phyloP scores from a whole-genome alignment of 2,888 invertebrate species.

The Tanypteryx hageni region DNA sequence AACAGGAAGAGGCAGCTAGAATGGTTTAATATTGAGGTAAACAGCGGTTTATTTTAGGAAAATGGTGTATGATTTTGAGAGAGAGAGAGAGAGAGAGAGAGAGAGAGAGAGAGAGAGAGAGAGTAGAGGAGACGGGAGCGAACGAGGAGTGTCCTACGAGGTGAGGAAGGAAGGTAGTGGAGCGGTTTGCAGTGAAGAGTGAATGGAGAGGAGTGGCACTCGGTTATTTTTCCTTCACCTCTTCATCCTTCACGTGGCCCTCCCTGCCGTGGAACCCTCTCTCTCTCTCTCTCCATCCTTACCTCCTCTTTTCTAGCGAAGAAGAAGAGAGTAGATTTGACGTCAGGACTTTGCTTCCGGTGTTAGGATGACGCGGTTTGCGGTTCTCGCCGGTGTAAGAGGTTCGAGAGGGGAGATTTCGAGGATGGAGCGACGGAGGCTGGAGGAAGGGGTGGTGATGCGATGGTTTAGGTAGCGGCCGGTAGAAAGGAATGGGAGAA shows the following conservation, averaged over 20 bases:
- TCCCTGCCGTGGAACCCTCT: conserved; percentile 11
- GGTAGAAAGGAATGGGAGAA: neutral
- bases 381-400: neutral
- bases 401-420: neutral
- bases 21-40: too few species aligned
- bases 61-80: too few species aligned
- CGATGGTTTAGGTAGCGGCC: neutral
- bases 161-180: neutral
- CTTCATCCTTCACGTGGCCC: neutral
- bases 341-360: conserved; percentile 54
- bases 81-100: neutral
- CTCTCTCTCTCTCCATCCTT: neutral
- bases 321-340: neutral
- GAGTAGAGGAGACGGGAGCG: neutral
- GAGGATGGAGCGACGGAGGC: neutral
- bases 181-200: conserved; percentile 13
- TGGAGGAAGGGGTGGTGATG: too few species aligned
- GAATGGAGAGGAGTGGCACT: conserved; percentile 12
- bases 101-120: neutral
- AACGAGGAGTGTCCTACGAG: neutral
- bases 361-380: conserved; percentile 10
- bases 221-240: neutral
- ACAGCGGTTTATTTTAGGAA: too few species aligned
- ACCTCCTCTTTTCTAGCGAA: neutral
- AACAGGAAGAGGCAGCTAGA: too few species aligned